Conservation (phyloP, 2,113 vertebrate genomes). For the Ophthalmolycus amberensis region DNA sequence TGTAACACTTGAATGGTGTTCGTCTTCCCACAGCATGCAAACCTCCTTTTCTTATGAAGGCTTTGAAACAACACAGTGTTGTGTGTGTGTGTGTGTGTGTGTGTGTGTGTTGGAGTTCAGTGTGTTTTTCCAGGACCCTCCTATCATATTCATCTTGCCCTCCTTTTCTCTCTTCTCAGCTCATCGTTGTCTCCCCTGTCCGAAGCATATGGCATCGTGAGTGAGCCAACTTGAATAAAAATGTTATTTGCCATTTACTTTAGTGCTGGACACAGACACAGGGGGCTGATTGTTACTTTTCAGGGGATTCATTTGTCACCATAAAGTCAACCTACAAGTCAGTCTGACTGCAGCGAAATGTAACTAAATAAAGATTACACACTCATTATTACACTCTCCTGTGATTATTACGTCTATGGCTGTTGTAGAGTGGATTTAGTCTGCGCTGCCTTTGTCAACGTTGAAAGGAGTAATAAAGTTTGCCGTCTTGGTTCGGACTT, state of each 20-base stretch:
- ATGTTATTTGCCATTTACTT: constrained; percentile 43
- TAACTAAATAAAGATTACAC: neutral
- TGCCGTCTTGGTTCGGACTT: too few relatives aligned
- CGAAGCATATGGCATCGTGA: constrained; percentile 54
- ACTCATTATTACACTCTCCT: neutral
- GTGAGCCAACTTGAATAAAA: constrained; percentile 55
- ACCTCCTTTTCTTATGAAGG: constrained; percentile 22
- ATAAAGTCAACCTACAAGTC: neutral
- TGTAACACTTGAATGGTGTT: neutral
- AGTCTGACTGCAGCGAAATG: neutral
- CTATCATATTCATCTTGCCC: constrained; percentile 44
- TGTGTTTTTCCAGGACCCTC: constrained; percentile 26
- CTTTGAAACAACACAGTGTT: neutral
- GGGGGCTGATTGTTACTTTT: neutral
- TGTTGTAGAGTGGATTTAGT: neutral
- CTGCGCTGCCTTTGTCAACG: too few relatives aligned
- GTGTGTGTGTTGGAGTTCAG: constrained; percentile 16
- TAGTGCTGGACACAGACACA: constrained; percentile 8
- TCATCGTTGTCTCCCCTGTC: constrained; percentile 34
- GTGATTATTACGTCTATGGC: too few relatives aligned
- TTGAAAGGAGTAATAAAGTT: too few relatives aligned
- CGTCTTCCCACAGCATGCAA: constrained; percentile 29
- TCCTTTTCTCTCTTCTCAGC: constrained; percentile 38
- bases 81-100: neutral
- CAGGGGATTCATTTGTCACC: neutral